phyloP scores from a whole-genome alignment of 1,140 invertebrate genomes.

The Ips nitidus region DNA sequence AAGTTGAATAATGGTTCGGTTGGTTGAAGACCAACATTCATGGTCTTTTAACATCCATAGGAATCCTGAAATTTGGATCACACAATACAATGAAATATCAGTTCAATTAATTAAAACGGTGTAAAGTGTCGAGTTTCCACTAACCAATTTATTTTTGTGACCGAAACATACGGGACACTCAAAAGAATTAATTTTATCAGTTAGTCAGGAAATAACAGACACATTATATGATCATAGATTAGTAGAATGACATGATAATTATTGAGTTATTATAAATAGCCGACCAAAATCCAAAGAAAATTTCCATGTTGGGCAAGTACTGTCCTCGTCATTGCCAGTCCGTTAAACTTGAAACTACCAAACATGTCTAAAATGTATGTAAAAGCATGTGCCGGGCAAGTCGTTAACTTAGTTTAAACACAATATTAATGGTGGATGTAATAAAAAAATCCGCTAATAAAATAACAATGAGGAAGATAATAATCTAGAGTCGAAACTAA shows the following conservation, averaged over 20 bases:
- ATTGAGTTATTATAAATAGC: neutral
- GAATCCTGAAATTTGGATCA: neutral
- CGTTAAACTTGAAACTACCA: neutral
- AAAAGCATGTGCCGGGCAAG: neutral
- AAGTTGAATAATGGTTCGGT: neutral
- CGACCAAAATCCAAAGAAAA: neutral
- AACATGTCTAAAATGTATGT: neutral
- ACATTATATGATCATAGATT: neutral
- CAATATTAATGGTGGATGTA: neutral
- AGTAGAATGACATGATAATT: neutral
- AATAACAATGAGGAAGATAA: neutral
- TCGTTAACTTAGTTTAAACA: constrained; percentile 10
- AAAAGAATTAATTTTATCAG: neutral
- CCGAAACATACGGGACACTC: neutral
- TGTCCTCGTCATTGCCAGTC: neutral
- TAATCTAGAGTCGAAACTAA: neutral
- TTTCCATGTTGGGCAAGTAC: neutral
- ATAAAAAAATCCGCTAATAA: constrained; percentile 8
- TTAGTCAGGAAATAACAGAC: neutral
- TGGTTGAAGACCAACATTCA: constrained; percentile 14
- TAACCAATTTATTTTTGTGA: neutral
- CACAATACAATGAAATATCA: neutral
- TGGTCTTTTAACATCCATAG: constrained; percentile 22
- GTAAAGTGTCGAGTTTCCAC: neutral
- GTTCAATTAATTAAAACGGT: neutral